Evolutionary conservation across 2,797 vertebrate genomes (phyloP).

Genomic region (Etheostoma nigrum): DNA sequence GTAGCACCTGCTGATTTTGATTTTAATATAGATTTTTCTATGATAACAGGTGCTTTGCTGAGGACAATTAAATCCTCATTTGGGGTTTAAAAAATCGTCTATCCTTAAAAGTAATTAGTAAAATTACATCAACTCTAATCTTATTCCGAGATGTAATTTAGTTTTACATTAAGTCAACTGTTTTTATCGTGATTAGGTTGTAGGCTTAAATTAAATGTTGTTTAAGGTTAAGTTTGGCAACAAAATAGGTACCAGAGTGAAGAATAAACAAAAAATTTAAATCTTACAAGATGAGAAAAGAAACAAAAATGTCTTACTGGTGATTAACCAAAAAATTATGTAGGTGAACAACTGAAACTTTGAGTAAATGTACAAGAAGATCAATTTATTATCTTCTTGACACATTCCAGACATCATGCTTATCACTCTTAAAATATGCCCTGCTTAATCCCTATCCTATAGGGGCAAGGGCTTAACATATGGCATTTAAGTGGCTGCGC

Average conservation of each 20-base stretch:
- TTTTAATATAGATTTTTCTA: constrained; percentile 16
- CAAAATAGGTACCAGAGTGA: background rate
- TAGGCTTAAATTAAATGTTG: constrained; percentile 14
- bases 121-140: background rate
- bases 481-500: constrained; percentile 59
- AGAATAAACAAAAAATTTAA: background rate
- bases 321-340: background rate
- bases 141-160: background rate
- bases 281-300: background rate
- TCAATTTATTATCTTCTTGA: constrained; percentile 46
- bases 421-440: constrained; percentile 62
- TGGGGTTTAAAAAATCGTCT: background rate
- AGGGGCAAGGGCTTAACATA: constrained; percentile 61
- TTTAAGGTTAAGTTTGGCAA: background rate
- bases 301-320: background rate
- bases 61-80: constrained; percentile 5
- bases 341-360: background rate
- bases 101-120: constrained; percentile 1
- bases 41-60: background rate
- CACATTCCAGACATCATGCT: constrained; percentile 54
- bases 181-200: background rate
- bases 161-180: background rate
- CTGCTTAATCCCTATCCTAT: constrained; percentile 57
- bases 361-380: constrained; percentile 21
- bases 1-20: constrained; percentile 8